Evolutionary conservation across 2,797 vertebrate genomes (phyloP).

Genomic region (Simalia tracyae): DNA sequence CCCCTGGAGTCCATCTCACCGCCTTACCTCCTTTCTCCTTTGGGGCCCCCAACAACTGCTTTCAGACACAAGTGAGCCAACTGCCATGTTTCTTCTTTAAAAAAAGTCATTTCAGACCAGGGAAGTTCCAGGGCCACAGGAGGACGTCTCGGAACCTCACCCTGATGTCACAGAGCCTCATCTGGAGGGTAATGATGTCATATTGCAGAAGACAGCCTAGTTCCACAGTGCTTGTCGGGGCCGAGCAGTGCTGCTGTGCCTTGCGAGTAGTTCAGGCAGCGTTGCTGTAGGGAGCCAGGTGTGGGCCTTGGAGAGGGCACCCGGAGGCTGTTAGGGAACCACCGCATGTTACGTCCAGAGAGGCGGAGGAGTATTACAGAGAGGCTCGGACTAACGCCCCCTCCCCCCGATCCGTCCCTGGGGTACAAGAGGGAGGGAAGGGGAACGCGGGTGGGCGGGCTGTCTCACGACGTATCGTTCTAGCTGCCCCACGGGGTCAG

Average conservation of each 20-base stretch:
- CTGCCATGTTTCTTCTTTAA: background rate
- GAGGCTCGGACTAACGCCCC: no score
- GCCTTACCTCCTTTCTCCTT: background rate
- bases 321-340: background rate
- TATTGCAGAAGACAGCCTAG: background rate
- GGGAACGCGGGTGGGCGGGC: background rate
- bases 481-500: background rate
- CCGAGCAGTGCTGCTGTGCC: conserved; percentile 1
- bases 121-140: background rate
- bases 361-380: no score
- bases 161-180: background rate
- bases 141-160: background rate
- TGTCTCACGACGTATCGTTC: background rate
- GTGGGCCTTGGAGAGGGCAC: conserved; percentile 77
- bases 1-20: background rate
- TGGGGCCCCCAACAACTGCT: background rate
- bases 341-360: background rate
- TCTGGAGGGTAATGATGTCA: accelerated
- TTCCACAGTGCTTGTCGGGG: background rate
- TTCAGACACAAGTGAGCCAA: background rate
- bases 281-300: background rate
- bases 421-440: background rate
- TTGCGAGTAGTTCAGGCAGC: background rate
- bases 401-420: no score
- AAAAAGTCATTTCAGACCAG: background rate